Percentiles rank a stretch among this genome's conserved stretches.
Conservation (phyloP, 2,797 vertebrate genomes). For the Scolopax rusticola region DNA sequence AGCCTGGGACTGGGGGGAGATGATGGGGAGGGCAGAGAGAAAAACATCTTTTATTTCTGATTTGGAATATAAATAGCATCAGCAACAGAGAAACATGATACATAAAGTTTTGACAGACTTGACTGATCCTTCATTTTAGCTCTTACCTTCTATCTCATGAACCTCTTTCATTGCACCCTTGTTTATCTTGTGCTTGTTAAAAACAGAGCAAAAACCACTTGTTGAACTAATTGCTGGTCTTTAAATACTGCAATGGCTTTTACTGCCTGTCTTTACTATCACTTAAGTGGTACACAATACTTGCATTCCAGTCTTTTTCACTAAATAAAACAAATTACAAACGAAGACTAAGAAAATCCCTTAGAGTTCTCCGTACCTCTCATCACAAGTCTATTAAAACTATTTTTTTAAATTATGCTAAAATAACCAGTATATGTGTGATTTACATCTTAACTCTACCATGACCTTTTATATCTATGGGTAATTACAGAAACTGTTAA, state of each 20-base stretch:
- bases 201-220: background rate
- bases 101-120: constrained; percentile 48
- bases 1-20: background rate
- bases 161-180: constrained; percentile 39
- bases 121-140: constrained; percentile 58
- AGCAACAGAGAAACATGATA: background rate
- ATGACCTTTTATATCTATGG: background rate
- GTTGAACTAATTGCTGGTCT: background rate
- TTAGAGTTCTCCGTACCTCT: background rate
- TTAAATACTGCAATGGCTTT: background rate
- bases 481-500: constrained; percentile 43
- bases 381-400: background rate
- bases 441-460: constrained; percentile 24
- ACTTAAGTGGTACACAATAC: background rate
- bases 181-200: background rate
- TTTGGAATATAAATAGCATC: constrained; percentile 20
- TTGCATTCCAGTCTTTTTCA: background rate
- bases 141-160: background rate
- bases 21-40: background rate
- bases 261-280: background rate
- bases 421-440: background rate
- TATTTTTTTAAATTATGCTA: background rate
- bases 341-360: background rate
- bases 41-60: background rate
- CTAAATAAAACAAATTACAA: background rate